These are phyloP conservation scores for Melopsittacus undulatus DNA, from an alignment of 2,797 vertebrate genomes.

Conservation along the genomic window DNA sequence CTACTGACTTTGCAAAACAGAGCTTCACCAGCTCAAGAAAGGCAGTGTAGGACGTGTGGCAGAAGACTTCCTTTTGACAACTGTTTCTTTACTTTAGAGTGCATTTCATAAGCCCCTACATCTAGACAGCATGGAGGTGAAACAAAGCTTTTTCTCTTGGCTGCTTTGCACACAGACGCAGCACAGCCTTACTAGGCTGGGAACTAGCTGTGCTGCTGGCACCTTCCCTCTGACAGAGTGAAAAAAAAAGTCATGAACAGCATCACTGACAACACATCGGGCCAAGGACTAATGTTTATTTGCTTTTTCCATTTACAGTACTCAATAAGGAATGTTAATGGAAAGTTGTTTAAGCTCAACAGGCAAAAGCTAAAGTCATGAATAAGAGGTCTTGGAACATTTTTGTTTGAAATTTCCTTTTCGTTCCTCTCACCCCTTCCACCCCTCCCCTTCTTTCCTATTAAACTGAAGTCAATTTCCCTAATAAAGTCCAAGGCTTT, in stretches of 20 bases:
- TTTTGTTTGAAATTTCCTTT: slow-evolving; percentile 52
- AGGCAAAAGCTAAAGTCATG: slow-evolving; percentile 4
- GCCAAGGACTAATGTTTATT: slow-evolving; percentile 44
- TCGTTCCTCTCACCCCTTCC: not conserved
- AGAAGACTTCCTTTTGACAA: not conserved
- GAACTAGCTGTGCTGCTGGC: not conserved
- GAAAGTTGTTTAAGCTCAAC: slow-evolving; percentile 59
- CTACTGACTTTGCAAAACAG: not conserved
- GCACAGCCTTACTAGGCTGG: not conserved
- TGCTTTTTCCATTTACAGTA: slow-evolving; percentile 55
- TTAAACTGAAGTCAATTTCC: slow-evolving; percentile 47
- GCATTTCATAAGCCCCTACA: not conserved
- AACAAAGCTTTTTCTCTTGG: not conserved
- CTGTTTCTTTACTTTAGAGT: not conserved
- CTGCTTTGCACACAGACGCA: not conserved
- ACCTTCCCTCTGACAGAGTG: not conserved
- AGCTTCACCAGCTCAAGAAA: not conserved
- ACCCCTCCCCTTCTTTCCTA: slow-evolving; percentile 17
- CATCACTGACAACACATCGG: slow-evolving; percentile 28
- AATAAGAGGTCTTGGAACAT: slow-evolving; percentile 38
- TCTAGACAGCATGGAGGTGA: not conserved
- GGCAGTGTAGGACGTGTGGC: not conserved
- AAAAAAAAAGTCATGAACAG: not conserved
- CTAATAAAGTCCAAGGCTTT: slow-evolving; percentile 39
- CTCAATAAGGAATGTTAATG: slow-evolving; percentile 67